A percentile compares a stretch with the other conserved stretches of the same genome.
phyloP scores from a whole-genome alignment of 2,797 vertebrate genomes.

The Otolemur crassicaudatus region DNA sequence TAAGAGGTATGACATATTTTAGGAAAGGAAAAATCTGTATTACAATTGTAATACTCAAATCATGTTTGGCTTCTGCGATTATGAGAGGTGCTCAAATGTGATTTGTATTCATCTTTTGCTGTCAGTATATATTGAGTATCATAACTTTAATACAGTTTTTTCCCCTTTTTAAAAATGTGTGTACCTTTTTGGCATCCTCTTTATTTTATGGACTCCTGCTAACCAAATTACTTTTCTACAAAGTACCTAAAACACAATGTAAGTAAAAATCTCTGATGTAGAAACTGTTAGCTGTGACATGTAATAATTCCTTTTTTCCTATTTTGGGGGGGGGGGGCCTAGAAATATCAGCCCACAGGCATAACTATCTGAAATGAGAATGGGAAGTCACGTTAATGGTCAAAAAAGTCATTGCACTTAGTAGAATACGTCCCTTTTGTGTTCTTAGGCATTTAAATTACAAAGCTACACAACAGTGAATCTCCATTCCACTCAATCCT shows the following conservation, averaged over 20 bases:
- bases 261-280: background rate
- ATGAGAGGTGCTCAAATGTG: too few species aligned
- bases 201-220: background rate
- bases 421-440: constrained; percentile 10
- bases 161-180: too few species aligned
- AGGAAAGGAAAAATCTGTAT: too few species aligned
- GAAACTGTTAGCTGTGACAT: background rate
- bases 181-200: too few species aligned
- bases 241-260: background rate
- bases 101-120: too few species aligned
- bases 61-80: too few species aligned
- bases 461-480: background rate
- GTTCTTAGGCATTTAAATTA: constrained; percentile 45
- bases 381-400: background rate
- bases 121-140: too few species aligned
- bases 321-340: background rate
- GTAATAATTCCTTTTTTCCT: background rate
- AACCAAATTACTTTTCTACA: constrained; percentile 15
- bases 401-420: background rate
- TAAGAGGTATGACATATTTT: constrained; percentile 40
- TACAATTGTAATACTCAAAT: too few species aligned
- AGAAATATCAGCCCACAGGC: background rate
- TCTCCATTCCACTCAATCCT: background rate
- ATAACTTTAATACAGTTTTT: too few species aligned
- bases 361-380: background rate